These are phyloP conservation scores for Sylvilagus bachmani DNA, from an alignment of 2,113 vertebrate species.

Conservation along the genomic window DNA sequence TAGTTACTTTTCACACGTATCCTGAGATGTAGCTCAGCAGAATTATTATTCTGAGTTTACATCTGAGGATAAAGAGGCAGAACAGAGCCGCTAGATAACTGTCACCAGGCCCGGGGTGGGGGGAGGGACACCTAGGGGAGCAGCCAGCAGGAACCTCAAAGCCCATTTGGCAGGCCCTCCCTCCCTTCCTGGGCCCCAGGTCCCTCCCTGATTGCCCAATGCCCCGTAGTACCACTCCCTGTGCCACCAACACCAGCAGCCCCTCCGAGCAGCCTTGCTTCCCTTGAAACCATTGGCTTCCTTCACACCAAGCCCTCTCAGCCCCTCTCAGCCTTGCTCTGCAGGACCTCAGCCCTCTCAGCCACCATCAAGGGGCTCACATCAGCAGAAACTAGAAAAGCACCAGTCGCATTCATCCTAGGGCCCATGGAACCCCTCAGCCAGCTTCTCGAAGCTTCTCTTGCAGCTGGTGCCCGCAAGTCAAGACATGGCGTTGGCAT, in stretches of 20 bases:
- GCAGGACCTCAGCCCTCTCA: no score
- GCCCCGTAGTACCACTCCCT: neutral
- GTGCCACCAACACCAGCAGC: neutral
- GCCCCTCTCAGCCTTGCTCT: neutral
- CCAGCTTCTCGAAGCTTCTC: neutral
- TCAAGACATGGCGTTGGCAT: neutral
- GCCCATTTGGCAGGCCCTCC: neutral
- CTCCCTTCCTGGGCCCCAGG: neutral
- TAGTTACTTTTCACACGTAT: slow-evolving; percentile 30
- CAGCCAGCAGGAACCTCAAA: neutral
- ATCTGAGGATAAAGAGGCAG: neutral
- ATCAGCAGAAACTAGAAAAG: neutral
- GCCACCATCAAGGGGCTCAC: neutral
- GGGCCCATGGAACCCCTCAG: neutral
- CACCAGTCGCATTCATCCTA: neutral
- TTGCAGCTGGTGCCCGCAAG: neutral
- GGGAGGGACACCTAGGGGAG: neutral
- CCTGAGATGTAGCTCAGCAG: neutral
- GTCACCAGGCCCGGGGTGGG: neutral
- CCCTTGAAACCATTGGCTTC: neutral
- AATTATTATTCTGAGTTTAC: slow-evolving; percentile 14
- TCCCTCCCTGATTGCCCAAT: neutral
- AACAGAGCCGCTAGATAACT: neutral
- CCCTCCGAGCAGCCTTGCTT: neutral
- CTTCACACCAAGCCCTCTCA: neutral